These are phyloP conservation scores for Tangara arthus DNA, from an alignment of 2,797 vertebrate species.

Conservation along the genomic window DNA sequence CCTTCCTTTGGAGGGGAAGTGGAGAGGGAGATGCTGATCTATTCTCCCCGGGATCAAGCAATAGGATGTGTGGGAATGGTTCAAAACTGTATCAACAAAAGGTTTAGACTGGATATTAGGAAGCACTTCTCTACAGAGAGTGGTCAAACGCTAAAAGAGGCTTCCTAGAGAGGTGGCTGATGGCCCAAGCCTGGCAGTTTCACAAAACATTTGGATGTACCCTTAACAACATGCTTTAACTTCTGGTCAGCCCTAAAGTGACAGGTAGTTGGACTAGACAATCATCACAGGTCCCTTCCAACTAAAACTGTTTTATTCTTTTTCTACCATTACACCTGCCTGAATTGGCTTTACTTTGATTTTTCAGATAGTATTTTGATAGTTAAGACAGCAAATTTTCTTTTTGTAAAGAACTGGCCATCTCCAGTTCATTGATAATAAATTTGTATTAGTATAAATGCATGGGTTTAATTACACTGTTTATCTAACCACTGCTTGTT, in stretches of 20 bases:
- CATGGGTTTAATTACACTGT: not conserved
- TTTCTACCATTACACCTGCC: not conserved
- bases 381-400: not conserved
- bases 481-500: not conserved
- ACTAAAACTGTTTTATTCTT: not conserved
- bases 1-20: not conserved
- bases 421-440: not conserved
- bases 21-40: not conserved
- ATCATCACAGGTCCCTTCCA: not conserved
- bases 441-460: not conserved
- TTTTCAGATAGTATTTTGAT: not conserved
- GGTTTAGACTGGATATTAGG: not conserved
- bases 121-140: not conserved
- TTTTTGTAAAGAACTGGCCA: not conserved
- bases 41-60: not conserved
- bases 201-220: not conserved
- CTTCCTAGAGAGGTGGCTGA: not conserved
- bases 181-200: not conserved
- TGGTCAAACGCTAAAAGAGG: not conserved
- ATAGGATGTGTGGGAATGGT: not conserved
- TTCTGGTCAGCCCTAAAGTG: not conserved
- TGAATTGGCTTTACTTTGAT: not conserved
- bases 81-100: not conserved
- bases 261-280: not conserved
- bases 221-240: not conserved